Evolutionary conservation across 2,797 vertebrate genomes (phyloP), one percentile per base, ranked within the genome.

Genomic region (Xenopus petersii): DNA sequence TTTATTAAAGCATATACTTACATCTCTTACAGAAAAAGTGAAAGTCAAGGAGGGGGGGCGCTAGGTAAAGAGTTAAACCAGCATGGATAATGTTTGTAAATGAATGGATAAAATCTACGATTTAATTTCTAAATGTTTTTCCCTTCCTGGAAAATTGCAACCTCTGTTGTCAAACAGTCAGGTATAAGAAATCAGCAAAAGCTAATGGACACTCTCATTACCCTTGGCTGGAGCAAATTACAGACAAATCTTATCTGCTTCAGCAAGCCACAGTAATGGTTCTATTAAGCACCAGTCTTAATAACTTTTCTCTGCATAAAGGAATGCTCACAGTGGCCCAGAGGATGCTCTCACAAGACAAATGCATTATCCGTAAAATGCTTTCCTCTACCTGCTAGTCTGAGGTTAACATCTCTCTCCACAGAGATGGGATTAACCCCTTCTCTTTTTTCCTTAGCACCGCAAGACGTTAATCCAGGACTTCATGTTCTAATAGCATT

Each of bases 241-340:
- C 60, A 24, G 66, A 79, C 76, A 79, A 79, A 79, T 79, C 76
- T 78, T 78, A 54, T 78, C 59, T 69, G 75, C 75, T 73, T 67
- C 65, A 73, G 75, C 70, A 68, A 73, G 51, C 46, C 54, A 59
- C 64, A 17, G 76, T 79, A 79, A 79, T 79, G 71, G 71, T 63
- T 69, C 21, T 78, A 77, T 77, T 72, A 77, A 77, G 70, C 64
- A 68, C 64, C 70, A 71, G 70, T 59, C 66, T 49, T 78, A 74
- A 74, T 79, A 73, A 70, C 61, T 26, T 49, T 33, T 17, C 65
- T 24, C 24, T 26, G 76, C 56, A 59, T 61, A 49, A 54, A 60
- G 71, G 54, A 63, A 69, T 51, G 71, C 48, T 68, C 59, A 16
- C 16, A 48, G n/a, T 12, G 56, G 68, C 21, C 68, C 33, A 47